Conservation (phyloP, 2,888 invertebrate genomes). For the Brenthis hecate region DNA sequence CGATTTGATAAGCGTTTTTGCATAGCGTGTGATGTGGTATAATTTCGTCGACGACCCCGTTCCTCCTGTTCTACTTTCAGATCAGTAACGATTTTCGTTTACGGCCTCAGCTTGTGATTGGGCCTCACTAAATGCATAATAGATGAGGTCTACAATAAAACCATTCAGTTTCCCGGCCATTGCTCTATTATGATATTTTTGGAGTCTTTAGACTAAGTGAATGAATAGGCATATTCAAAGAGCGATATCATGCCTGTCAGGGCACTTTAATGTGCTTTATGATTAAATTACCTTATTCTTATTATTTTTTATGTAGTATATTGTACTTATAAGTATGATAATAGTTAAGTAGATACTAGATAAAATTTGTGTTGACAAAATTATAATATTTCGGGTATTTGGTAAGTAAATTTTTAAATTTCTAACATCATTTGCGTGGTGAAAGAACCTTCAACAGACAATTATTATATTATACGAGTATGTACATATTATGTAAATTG, state of each 20-base stretch:
- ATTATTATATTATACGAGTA: no score
- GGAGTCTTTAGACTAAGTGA: slow-evolving; percentile 46
- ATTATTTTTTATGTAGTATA: slow-evolving; percentile 35
- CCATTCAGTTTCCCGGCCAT: slow-evolving; percentile 63
- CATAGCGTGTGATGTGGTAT: slow-evolving; percentile 37
- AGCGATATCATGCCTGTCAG: slow-evolving; percentile 25
- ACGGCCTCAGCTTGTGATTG: slow-evolving; percentile 59
- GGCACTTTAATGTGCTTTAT: slow-evolving; percentile 1
- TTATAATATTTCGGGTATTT: no score
- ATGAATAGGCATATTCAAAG: slow-evolving; percentile 28
- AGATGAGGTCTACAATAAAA: slow-evolving; percentile 75
- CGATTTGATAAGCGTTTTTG: slow-evolving; percentile 31
- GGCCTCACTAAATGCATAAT: slow-evolving; percentile 69
- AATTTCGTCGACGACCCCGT: slow-evolving; percentile 45
- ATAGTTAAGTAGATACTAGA: not conserved
- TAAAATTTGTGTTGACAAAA: no score
- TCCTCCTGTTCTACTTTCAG: slow-evolving; percentile 49
- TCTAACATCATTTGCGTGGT: no score
- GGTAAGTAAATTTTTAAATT: no score
- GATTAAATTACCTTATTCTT: slow-evolving; percentile 1
- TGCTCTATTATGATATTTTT: slow-evolving; percentile 68
- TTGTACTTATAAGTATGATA: slow-evolving; percentile 17
- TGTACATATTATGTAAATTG: no score
- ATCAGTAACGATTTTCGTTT: slow-evolving; percentile 73
- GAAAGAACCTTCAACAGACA: no score